Base-by-base conservation (phyloP, 1,140 invertebrate genomes). In the Augochlora pura region DNA sequence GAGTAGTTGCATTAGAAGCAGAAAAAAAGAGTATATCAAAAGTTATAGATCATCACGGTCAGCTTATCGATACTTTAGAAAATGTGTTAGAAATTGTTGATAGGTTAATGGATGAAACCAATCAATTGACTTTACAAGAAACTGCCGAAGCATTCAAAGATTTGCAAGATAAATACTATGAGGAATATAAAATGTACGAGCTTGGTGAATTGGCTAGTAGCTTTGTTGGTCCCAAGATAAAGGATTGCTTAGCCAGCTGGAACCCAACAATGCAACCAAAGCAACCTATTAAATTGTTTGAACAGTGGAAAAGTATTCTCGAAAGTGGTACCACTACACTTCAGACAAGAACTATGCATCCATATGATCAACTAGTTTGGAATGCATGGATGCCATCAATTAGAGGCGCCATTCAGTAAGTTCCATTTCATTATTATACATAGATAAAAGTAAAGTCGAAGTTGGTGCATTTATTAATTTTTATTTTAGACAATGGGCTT, bases 341-440 rank as follows among this genome's bases (percentile, higher is more conserved):
- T 84, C 93, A 93, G 70, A 91, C 93, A 77, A 94, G 93, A 75
- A 91, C 94, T 66, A 95, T 96, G 91, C 95, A 96, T 89, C 96
- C 96, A 1, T 98, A 97, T 88, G 96, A 97, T 88, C 94, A 94
- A 83, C 92, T 99, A 7, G 93, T 99, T 71, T 99, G 98, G 98
- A 96, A 98, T 78, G 95, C 96, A 1, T 97, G 98, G 95, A 96
- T 98, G 94, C 98, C 98, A 46, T 94, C 94, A 74, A 93, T 98
- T 72, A 94, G 97, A 84, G 94, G 93, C 78, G 94, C 96, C 52
- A 94, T 96, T 86, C 93, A 94, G 94, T 96, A 94, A 93, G 94
- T 93, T 42, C 38, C 57, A 32, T 64, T 70, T 67, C 27, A 4
- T 12, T 52, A 14, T 18, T 16, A 18, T 52, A 52, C 4, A 52